Conservation (phyloP, 2,888 invertebrate species). For the Hypomecis punctinalis region DNA sequence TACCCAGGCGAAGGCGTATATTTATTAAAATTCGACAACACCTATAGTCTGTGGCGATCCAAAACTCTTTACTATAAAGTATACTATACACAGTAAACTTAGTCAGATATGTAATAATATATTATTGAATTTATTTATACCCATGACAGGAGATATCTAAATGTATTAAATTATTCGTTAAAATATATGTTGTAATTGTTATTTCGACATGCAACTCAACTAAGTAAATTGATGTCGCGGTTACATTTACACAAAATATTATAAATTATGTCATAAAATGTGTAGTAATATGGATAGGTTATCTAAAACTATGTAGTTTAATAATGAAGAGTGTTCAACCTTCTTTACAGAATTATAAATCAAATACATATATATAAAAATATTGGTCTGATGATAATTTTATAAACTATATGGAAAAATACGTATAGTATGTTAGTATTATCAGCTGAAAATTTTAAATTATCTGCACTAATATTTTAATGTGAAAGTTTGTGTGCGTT, state of each 20-base stretch:
- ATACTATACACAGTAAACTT: constrained; percentile 93
- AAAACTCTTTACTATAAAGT: constrained; percentile 99
- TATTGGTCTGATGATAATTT: not conserved
- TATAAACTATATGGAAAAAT: not conserved
- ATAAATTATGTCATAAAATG: constrained; percentile 4
- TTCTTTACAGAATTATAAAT: constrained; percentile 8
- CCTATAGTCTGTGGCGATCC: constrained; percentile 99
- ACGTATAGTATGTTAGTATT: not conserved
- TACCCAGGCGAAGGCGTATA: constrained; percentile 99
- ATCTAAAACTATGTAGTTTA: constrained; percentile 6
- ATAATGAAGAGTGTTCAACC: not conserved
- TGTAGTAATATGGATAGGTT: constrained; percentile 2
- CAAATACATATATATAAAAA: constrained; percentile 6
- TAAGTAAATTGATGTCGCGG: not conserved
- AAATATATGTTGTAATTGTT: constrained; percentile 13
- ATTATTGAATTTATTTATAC: constrained; percentile 40
- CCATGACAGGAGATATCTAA: constrained; percentile 55
- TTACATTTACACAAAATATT: constrained; percentile 11
- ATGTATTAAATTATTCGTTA: constrained; percentile 18
- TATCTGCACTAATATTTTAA: not conserved
- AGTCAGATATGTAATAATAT: constrained; percentile 41
- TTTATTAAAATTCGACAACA: constrained; percentile 99
- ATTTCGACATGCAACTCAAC: constrained; percentile 5
- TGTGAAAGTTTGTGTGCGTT: not conserved
- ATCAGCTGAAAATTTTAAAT: not conserved